Conservation (phyloP, 2,888 invertebrate species). For the Acanthosepion lycidas region DNA sequence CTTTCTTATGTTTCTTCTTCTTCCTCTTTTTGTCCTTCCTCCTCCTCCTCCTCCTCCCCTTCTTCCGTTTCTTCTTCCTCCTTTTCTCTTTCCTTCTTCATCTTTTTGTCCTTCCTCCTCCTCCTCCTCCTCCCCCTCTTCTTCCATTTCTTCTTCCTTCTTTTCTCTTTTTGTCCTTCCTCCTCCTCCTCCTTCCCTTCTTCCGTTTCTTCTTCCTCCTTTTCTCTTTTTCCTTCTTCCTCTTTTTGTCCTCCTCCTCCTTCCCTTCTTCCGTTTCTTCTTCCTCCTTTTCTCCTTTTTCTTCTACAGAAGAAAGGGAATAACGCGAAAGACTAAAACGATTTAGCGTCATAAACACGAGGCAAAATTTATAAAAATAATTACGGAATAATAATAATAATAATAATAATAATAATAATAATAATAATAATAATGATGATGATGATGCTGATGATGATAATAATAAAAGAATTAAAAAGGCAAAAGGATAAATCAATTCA, state of each 20-base stretch:
- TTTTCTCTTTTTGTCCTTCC: too few relatives aligned
- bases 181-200: not conserved
- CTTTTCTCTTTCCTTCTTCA: not conserved
- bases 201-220: not conserved
- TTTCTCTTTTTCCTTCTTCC: not conserved
- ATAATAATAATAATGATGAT: too few relatives aligned
- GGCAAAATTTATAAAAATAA: not conserved
- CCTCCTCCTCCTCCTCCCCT: too few relatives aligned
- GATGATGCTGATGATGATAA: too few relatives aligned
- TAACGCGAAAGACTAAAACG: too few relatives aligned
- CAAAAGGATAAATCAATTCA: not conserved
- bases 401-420: too few relatives aligned
- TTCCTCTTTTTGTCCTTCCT: not conserved
- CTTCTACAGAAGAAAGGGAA: not conserved
- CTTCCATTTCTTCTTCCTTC: not conserved
- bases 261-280: not conserved
- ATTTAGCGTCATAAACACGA: not conserved
- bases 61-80: not conserved
- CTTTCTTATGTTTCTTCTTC: not conserved
- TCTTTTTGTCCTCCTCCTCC: not conserved
- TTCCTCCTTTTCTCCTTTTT: not conserved
- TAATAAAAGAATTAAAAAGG: not conserved
- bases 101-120: not conserved
- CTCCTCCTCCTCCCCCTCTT: too few relatives aligned
- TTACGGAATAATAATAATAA: not conserved